Evolutionary conservation across 2,113 vertebrate species (phyloP), one percentile per base, ranked within the genome.

Genomic region (Caranx melampygus): DNA sequence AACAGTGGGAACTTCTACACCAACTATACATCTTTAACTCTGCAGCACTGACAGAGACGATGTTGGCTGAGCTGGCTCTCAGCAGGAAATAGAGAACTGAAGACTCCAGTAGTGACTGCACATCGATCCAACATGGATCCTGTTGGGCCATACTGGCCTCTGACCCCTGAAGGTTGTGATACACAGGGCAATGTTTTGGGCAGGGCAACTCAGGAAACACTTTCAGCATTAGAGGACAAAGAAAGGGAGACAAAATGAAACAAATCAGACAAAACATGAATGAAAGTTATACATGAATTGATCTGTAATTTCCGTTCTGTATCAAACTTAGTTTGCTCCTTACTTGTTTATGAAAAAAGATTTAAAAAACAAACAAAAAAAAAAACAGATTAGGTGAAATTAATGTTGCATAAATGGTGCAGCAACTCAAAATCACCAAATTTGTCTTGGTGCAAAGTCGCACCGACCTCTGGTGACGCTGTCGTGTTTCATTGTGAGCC

Each of bases 61-160:
- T 65, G 76, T 82, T 49, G 65, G 94, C 94, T 95, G 96, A 98
- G 97, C 96, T 97, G 97, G 96, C 96, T 97, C 97, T 97, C 96
- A 95, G 96, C 96, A 85, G 79, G 79, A 71, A 77, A 70, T 65
- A 82, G 64, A 85, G 79, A 88, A 88, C 81, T 91, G 84, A 89
- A 85, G 81, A 92, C 88, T 94, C 90, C 92, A 91, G 88, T 94
- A 96, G 94, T 95, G 94, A 96, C 95, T 95, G 95, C 96, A 96
- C 95, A 96, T 91, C 4, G 78, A 94, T 96, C 94, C 94, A 92
- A 93, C 94, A 93, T 95, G 93, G 93, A 94, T 94, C 84, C 85
- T 91, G 96, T 95, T 94, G 95, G 95, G 96, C 96, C 95, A 96
- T 95, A 96, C 92, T 96, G 95, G 95, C 93, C 92, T 90, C 82